Evolutionary conservation across 2,888 invertebrate genomes (phyloP).

Genomic region (Calameuta filiformis): DNA sequence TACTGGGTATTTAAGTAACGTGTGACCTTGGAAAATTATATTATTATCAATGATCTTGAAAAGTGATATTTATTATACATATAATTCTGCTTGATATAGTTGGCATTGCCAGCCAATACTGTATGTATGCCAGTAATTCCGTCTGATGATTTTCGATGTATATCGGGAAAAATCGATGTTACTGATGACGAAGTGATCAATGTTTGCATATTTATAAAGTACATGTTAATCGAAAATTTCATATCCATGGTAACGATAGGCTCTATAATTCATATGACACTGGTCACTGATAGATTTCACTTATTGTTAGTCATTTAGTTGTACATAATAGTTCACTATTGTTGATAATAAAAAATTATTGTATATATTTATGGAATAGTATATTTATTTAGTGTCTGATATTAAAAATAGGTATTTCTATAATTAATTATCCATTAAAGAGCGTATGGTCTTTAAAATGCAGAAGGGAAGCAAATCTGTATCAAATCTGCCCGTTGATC

Average conservation of each 20-base stretch:
- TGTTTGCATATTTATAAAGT: background rate
- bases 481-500: slow-evolving; percentile 6
- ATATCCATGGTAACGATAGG: background rate
- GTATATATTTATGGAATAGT: slow-evolving; percentile 10
- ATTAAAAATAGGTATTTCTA: background rate
- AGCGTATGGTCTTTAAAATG: background rate
- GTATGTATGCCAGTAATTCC: background rate
- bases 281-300: background rate
- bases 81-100: background rate
- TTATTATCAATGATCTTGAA: background rate
- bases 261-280: background rate
- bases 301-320: slow-evolving; percentile 14
- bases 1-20: background rate
- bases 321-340: slow-evolving; percentile 28
- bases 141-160: background rate
- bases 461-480: background rate
- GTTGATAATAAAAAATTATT: slow-evolving; percentile 19
- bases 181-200: background rate
- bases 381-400: background rate
- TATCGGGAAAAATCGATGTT: background rate
- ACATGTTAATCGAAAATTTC: background rate
- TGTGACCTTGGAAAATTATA: background rate
- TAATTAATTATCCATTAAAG: background rate
- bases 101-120: background rate
- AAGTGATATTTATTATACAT: background rate